These are phyloP conservation scores for Coleophora flavipennella DNA, from an alignment of 2,888 invertebrate genomes.

Conservation along the genomic window DNA sequence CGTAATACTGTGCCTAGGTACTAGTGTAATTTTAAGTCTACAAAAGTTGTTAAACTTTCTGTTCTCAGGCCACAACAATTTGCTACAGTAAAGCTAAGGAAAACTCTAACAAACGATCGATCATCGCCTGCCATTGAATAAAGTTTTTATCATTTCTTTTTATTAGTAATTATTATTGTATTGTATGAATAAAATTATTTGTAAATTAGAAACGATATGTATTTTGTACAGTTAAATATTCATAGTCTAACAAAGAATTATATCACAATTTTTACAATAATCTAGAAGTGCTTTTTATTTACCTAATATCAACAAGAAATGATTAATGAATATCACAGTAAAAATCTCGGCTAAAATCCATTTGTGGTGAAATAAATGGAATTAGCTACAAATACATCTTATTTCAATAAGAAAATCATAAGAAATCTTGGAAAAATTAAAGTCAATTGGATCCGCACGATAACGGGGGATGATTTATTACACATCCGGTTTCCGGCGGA, in stretches of 20 bases:
- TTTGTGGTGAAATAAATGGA: too few species aligned
- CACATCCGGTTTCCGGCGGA: slow-evolving; percentile 38
- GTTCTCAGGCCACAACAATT: slow-evolving; percentile 86
- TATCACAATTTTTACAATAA: slow-evolving; percentile 71
- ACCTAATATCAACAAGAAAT: not conserved
- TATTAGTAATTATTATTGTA: slow-evolving; percentile 50
- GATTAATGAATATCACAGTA: too few species aligned
- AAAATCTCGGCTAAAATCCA: too few species aligned
- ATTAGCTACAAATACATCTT: too few species aligned
- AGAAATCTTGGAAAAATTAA: slow-evolving; percentile 38
- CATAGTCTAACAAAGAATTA: slow-evolving; percentile 71
- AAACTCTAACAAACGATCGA: slow-evolving; percentile 89
- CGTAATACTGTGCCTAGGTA: too few species aligned
- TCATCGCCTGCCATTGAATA: slow-evolving; percentile 83
- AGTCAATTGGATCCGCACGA: slow-evolving; percentile 50
- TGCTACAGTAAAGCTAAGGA: slow-evolving; percentile 90
- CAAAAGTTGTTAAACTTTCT: too few species aligned
- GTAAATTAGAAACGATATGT: slow-evolving; percentile 67
- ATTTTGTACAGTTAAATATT: slow-evolving; percentile 74
- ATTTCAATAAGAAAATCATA: too few species aligned
- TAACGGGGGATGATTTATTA: slow-evolving; percentile 59
- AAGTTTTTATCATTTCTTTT: slow-evolving; percentile 26
- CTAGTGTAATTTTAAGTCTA: too few species aligned
- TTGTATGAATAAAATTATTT: slow-evolving; percentile 51
- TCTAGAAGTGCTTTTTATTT: slow-evolving; percentile 37